Percentiles rank a stretch among this genome's conserved stretches.
Conservation (phyloP, 2,888 invertebrate species). For the Sphaeridia pumilis region DNA sequence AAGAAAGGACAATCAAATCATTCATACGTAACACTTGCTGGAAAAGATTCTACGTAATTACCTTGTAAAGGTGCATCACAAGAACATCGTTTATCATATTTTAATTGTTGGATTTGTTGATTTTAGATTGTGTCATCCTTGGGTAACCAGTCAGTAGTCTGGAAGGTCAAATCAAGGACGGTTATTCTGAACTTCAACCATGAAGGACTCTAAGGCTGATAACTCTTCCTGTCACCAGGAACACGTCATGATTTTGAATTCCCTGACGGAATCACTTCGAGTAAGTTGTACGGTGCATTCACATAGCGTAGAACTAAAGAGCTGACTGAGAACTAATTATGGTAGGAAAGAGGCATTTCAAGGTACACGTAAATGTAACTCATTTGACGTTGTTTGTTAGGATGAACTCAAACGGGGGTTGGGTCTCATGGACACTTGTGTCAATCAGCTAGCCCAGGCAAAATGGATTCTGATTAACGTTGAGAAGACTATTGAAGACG, state of each 20-base stretch:
- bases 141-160: too few species aligned
- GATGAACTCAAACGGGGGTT: conserved; percentile 20
- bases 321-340: too few species aligned
- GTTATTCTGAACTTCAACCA: not conserved
- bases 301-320: too few species aligned
- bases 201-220: conserved; percentile 5
- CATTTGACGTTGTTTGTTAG: conserved; percentile 1
- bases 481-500: conserved; percentile 15
- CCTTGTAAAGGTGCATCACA: conserved; percentile 1
- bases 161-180: too few species aligned
- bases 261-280: conserved; percentile 6
- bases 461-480: conserved; percentile 19
- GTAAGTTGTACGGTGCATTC: too few species aligned
- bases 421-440: conserved; percentile 15
- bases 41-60: too few species aligned
- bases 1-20: not conserved
- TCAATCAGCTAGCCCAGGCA: conserved; percentile 20
- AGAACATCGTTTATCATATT: not conserved
- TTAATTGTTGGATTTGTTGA: too few species aligned
- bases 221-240: conserved; percentile 8
- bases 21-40: too few species aligned
- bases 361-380: not conserved
- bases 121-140: too few species aligned
- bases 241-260: conserved; percentile 8
- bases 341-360: too few species aligned